These are phyloP conservation scores for Coleophora deauratella DNA, from an alignment of 2,888 invertebrate genomes.

Conservation along the genomic window DNA sequence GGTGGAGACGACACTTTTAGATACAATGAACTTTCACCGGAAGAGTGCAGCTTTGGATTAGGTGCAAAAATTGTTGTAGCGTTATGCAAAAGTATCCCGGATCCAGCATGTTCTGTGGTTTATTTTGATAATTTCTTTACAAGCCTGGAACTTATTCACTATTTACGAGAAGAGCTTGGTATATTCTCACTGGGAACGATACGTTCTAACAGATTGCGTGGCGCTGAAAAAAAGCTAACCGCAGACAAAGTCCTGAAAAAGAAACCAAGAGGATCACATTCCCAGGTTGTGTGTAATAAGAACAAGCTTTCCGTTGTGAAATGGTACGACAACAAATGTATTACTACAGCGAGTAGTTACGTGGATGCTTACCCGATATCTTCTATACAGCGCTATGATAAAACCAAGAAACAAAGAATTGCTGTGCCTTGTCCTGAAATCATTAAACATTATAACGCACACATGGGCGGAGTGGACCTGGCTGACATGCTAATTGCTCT, in stretches of 20 bases:
- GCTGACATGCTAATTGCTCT: slow-evolving; percentile 25
- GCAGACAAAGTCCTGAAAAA: slow-evolving; percentile 20
- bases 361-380: slow-evolving; percentile 21
- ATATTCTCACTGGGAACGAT: slow-evolving; percentile 22
- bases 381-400: slow-evolving; percentile 24
- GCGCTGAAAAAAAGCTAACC: slow-evolving; percentile 16
- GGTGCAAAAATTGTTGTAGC: slow-evolving; percentile 28
- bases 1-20: slow-evolving; percentile 28
- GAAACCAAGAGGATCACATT: slow-evolving; percentile 15
- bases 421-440: slow-evolving; percentile 30
- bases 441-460: slow-evolving; percentile 27
- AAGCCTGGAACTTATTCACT: slow-evolving; percentile 17
- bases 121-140: slow-evolving; percentile 6
- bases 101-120: slow-evolving; percentile 5
- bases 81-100: slow-evolving; percentile 15
- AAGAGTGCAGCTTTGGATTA: slow-evolving; percentile 22
- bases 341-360: slow-evolving; percentile 25
- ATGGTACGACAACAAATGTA: slow-evolving; percentile 31
- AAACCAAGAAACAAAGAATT: slow-evolving; percentile 20
- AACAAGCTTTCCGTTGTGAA: slow-evolving; percentile 17
- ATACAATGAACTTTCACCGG: slow-evolving; percentile 17
- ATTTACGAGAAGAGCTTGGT: slow-evolving; percentile 20
- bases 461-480: slow-evolving; percentile 33
- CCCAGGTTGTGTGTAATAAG: slow-evolving; percentile 17
- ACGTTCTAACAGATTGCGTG: slow-evolving; percentile 19